phyloP scores from a whole-genome alignment of 1,140 invertebrate species.

The Helicoverpa zea region DNA sequence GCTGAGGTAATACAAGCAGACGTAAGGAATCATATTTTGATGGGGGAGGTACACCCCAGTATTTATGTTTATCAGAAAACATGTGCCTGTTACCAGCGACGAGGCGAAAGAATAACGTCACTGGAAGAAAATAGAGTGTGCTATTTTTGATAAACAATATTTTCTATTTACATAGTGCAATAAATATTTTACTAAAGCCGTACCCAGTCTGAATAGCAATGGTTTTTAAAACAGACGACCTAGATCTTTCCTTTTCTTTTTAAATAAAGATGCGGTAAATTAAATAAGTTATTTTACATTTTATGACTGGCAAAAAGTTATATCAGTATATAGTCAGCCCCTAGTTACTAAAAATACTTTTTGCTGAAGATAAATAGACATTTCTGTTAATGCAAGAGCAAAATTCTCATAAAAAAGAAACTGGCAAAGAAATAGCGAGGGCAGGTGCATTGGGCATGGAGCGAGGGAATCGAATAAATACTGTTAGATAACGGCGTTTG shows the following conservation, averaged over 20 bases:
- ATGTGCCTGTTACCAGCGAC: conserved; percentile 20
- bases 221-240: too few relatives aligned
- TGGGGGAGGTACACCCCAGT: conserved; percentile 52
- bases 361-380: background rate
- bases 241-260: too few relatives aligned
- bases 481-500: conserved; percentile 61
- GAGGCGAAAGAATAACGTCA: conserved; percentile 6
- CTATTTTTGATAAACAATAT: too few relatives aligned
- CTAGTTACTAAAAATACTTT: background rate
- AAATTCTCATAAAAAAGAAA: conserved; percentile 15
- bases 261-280: too few relatives aligned
- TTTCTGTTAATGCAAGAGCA: background rate
- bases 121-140: conserved; percentile 1
- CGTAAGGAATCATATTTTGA: conserved; percentile 60
- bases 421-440: conserved; percentile 51
- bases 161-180: too few relatives aligned
- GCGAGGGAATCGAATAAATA: conserved; percentile 59
- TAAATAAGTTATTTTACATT: background rate
- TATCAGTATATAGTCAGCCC: too few relatives aligned
- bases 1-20: conserved; percentile 59
- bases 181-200: too few relatives aligned
- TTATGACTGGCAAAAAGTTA: too few relatives aligned
- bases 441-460: conserved; percentile 51
- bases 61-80: conserved; percentile 53
- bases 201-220: too few relatives aligned